Percentiles rank a stretch among this genome's conserved stretches.
Conservation (phyloP, 1,140 invertebrate genomes). For the Chelonus insularis region DNA sequence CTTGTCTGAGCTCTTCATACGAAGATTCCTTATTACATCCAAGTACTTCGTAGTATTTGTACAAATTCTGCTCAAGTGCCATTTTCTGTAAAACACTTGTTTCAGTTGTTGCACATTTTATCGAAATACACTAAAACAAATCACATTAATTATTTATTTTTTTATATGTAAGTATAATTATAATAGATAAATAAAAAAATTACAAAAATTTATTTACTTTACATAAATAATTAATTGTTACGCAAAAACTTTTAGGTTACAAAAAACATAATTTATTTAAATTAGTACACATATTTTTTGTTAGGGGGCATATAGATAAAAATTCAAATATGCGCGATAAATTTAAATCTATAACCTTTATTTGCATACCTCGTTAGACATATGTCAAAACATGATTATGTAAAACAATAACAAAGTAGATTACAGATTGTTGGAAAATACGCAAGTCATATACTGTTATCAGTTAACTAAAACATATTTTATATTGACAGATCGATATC, state of each 20-base stretch:
- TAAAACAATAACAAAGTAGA: too few relatives aligned
- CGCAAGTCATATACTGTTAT: too few relatives aligned
- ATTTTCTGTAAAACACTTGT: background rate
- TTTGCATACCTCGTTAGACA: too few relatives aligned
- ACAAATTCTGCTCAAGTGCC: background rate
- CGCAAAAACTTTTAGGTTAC: too few relatives aligned
- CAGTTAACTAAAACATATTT: background rate
- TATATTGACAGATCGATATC: background rate
- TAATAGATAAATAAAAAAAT: background rate
- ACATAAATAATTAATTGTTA: too few relatives aligned
- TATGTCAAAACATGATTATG: too few relatives aligned
- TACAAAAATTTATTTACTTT: background rate
- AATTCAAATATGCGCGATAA: too few relatives aligned
- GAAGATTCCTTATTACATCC: conserved; percentile 61
- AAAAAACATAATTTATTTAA: too few relatives aligned
- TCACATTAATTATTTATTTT: background rate
- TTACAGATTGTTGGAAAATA: too few relatives aligned
- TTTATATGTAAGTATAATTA: background rate
- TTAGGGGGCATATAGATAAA: too few relatives aligned
- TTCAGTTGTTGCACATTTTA: background rate
- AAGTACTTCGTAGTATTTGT: conserved; percentile 65
- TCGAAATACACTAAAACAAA: background rate
- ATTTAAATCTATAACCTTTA: too few relatives aligned
- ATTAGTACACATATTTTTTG: too few relatives aligned
- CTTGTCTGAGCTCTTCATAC: conserved; percentile 65